Conservation (phyloP, 1,140 invertebrate genomes). For the Bombus superbus region DNA sequence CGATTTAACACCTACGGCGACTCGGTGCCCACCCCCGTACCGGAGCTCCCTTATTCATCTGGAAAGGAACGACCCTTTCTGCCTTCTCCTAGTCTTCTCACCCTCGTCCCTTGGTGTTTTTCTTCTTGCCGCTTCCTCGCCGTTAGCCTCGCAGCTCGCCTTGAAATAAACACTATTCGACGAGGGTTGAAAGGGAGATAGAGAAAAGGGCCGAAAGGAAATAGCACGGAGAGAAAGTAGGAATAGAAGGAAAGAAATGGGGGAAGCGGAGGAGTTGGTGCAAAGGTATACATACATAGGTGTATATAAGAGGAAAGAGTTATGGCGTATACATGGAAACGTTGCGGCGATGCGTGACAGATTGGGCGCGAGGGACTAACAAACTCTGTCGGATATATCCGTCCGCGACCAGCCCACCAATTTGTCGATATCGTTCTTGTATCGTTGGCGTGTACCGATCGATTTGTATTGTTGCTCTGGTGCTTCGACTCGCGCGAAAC, state of each 20-base stretch:
- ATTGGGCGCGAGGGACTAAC: constrained; percentile 71
- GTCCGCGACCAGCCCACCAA: constrained; percentile 58
- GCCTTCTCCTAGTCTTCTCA: constrained; percentile 19
- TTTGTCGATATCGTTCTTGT: constrained; percentile 64
- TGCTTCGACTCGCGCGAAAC: background rate
- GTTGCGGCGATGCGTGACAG: constrained; percentile 68
- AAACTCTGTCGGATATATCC: constrained; percentile 63
- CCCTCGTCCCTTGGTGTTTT: constrained; percentile 38
- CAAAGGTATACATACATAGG: constrained; percentile 44
- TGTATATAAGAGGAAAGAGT: constrained; percentile 54
- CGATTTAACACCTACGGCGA: constrained; percentile 57
- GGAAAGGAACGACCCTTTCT: constrained; percentile 38
- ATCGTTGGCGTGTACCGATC: constrained; percentile 53
- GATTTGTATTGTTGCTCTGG: constrained; percentile 48
- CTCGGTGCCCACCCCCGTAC: background rate
- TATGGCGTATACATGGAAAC: constrained; percentile 52
- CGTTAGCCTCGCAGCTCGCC: constrained; percentile 22
- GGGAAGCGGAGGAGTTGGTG: background rate
- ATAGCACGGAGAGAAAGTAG: background rate
- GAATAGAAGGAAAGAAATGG: background rate
- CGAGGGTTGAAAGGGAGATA: background rate
- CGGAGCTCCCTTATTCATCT: constrained; percentile 61
- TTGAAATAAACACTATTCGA: constrained; percentile 60
- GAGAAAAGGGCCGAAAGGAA: background rate
- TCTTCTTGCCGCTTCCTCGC: constrained; percentile 41